Evolutionary conservation across 2,888 invertebrate genomes (phyloP), one percentile per base, ranked within the genome.

Genomic region (Palloptera scutellata): DNA sequence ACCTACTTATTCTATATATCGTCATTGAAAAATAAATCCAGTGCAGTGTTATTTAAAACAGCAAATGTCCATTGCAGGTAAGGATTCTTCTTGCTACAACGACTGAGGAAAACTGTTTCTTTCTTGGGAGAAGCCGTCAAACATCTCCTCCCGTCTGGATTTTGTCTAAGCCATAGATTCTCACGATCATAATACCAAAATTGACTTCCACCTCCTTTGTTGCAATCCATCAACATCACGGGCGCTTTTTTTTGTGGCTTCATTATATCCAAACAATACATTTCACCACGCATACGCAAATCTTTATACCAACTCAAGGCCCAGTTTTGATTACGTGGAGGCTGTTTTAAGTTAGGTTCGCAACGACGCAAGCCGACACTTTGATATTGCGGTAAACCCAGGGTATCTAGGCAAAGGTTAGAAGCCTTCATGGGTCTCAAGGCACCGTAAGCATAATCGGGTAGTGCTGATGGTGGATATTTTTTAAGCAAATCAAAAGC

Each of bases 161-260:
- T 77, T 61, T 78, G 77, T 8, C 70, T 66, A 6, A 80, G 61
- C 79, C 78, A 79, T 57, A 78, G 71, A 1, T 70, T 85, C 75
- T 91, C 91, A 73, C 87, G 79, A 73, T 92, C 88, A 80, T 94
- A 97, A 74, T 89, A 89, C 93, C 96, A 97, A 74, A 92, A 87
- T 84, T 97, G 97, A 86, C 97, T 97, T 0, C 97, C 97, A 69
- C 93, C 91, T 79, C 91, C 91, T 1, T 94, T 92, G 80, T 97
- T 97, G 75, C 97, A 97, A 20, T 89, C 88, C 86, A 91, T 97
- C 61, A 97, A 84, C 10, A 90, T 86, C 1, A 97, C 87, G 0
- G 92, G 91, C 0, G 94, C 91, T 77, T 89, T 89, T 1, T 88
- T 85, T 10, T 88, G 86, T 0, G 90, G 88, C 70, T 89, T 88